Conservation (phyloP, 64 coral and sea anemone genomes). For the Catalaphyllia jardinei region DNA sequence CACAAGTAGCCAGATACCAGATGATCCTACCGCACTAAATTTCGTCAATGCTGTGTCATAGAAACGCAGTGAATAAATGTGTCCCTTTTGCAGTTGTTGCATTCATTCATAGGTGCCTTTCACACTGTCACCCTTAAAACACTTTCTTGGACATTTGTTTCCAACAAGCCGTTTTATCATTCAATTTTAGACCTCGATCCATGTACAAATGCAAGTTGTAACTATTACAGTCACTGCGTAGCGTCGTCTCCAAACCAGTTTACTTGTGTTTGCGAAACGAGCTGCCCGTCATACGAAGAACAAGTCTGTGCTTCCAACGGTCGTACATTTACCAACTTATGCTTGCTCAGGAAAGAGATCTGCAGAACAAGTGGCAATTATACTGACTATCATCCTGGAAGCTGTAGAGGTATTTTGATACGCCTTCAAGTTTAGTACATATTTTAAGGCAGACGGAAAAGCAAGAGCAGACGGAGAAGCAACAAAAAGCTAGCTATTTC, state of each 20-base stretch:
- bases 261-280: slow-evolving; percentile 35
- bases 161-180: neutral
- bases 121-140: no score
- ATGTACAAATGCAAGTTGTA: slow-evolving; percentile 42
- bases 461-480: neutral
- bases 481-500: neutral
- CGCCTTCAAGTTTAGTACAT: neutral
- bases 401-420: slow-evolving; percentile 42
- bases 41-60: no score
- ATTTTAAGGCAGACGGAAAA: no score
- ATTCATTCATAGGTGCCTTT: no score
- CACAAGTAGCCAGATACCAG: no score
- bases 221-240: slow-evolving; percentile 33
- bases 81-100: no score
- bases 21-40: no score
- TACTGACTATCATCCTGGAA: slow-evolving; percentile 32
- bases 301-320: slow-evolving; percentile 46
- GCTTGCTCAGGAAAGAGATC: slow-evolving; percentile 48
- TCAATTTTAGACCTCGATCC: slow-evolving; percentile 30
- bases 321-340: slow-evolving; percentile 44
- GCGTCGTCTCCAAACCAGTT: slow-evolving; percentile 28
- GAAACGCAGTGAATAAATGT: no score
- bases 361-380: slow-evolving; percentile 39
- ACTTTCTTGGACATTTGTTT: no score
- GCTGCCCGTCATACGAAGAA: slow-evolving; percentile 48